Evolutionary conservation across 2,797 vertebrate species (phyloP), one percentile per base, ranked within the genome.

Genomic region (Onychomys torridus): DNA sequence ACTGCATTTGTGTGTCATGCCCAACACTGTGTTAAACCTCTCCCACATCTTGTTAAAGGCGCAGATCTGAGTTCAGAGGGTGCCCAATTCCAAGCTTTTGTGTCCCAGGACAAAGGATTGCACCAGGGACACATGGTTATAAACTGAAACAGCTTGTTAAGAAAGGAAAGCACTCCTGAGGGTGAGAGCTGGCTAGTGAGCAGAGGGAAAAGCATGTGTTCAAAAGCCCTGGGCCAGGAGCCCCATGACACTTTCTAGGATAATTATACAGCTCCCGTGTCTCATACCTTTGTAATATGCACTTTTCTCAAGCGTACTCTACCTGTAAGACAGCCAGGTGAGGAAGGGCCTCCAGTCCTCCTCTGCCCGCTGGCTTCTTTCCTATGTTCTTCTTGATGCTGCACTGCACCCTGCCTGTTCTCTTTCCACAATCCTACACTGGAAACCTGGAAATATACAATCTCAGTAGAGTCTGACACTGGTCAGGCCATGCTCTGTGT

Each of bases 231-330:
- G 21, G 13, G 13, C 7, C 65, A 71, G 13, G 21, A 5, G 14
- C 2, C 13, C 3, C 0, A 6, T 27, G 84, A 16, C 13, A 27
- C 46, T 71, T 46, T 32, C 21, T 71, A 55, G 23, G 7, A 37
- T 37, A 17, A n/a, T 52, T 71, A 17, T 27, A 52, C 2, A 37
- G 23, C 1, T 10, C 21, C 34, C 10, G 40, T 14, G 7, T 55
- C 34, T 67, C 9, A 1, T 13, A 27, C 23, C 12, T 71, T 16
- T 86, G 6, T n/a, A 23, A 4, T 21, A 16, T 69, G 46, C 14
- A 2, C 1, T 49, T 67, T 85, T n/a, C 12, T n/a, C 1, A 14
- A 1, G 2, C 4, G 37, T 1, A 17, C 8, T 69, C 4, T 9
- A 46, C 13, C 40, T 46, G 1, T 23, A 6, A 34, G 82, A 13